A percentile compares a stretch with the other conserved stretches of the same genome.
Conservation (phyloP, 1,140 invertebrate genomes). For the Chironomus striatipennis region DNA sequence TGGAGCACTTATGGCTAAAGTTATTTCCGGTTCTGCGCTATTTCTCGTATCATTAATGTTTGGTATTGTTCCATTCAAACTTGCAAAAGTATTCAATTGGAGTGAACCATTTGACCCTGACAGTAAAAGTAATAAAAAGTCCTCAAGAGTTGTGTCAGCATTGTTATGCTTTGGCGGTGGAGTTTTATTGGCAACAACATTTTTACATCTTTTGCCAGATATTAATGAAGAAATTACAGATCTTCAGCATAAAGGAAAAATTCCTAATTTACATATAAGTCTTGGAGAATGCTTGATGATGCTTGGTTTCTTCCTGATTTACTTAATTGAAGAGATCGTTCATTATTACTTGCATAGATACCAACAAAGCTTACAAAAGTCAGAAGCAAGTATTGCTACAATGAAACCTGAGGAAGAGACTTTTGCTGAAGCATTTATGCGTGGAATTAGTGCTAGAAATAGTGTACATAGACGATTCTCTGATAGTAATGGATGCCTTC, state of each 20-base stretch:
- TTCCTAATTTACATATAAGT: constrained; percentile 50
- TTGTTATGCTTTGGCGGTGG: constrained; percentile 83
- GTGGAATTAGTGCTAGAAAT: constrained; percentile 35
- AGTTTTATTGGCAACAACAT: constrained; percentile 81
- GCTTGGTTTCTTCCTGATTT: constrained; percentile 75
- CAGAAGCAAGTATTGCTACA: not conserved
- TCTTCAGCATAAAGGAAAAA: constrained; percentile 43
- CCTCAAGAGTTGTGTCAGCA: constrained; percentile 44
- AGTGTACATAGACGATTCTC: constrained; percentile 27
- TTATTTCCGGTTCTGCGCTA: constrained; percentile 59
- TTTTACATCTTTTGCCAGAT: constrained; percentile 84
- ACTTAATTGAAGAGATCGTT: constrained; percentile 72
- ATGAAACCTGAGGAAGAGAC: constrained; percentile 26
- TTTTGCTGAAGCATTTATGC: constrained; percentile 31
- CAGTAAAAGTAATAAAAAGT: constrained; percentile 34
- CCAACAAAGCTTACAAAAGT: constrained; percentile 32
- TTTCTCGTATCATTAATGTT: constrained; percentile 58
- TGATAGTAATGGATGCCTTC: not conserved
- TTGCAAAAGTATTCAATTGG: constrained; percentile 59
- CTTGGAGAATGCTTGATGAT: constrained; percentile 63
- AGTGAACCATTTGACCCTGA: constrained; percentile 29
- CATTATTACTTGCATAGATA: constrained; percentile 54
- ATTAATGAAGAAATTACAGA: constrained; percentile 58
- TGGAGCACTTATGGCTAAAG: constrained; percentile 50
- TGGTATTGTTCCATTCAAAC: constrained; percentile 56